Evolutionary conservation across 1,140 invertebrate species (phyloP), one percentile per base, ranked within the genome.

Genomic region (Panulirus ornatus): DNA sequence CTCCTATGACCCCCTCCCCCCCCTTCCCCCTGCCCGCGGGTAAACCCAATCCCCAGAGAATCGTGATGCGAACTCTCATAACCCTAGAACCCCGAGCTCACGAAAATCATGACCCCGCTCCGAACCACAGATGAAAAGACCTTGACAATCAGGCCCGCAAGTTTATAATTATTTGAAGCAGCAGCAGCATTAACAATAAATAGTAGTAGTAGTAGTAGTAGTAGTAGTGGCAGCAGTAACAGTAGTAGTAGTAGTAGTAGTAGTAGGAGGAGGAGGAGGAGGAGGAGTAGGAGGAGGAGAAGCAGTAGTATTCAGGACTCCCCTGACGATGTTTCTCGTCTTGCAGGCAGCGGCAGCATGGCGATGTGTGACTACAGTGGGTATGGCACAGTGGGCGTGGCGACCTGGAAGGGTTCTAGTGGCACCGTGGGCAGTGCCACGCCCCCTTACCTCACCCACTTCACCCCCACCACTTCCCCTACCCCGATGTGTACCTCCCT

Each of bases 381-480:
- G 16, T 90, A 87, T 36, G 66, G 87, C n/a, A 89, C 76, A n/a
- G 16, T 38, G 44, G 63, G 76, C 71, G 85, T 70, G 63, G 63
- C 58, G 47, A 75, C 88, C 1, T 91, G 84, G 92, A 75, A 85
- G 42, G 76, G 86, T 8, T 70, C 42, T 75, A 70, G 71, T 79
- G 47, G 63, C 1, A 70, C 36, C 22, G 88, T 84, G 71, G 88
- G 88, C n/a, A 75, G 85, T 51, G 87, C 91, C n/a, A 85, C 92
- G 40, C 79, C 91, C n/a, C 76, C 90, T 14, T 91, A 93, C 71
- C 86, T 92, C 84, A 71, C 92, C 91, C 51, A 91, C 92, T 79
- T 92, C 92, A 34, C 92, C 92, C 58, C 92, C 92, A 66, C 92
- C 92, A 51, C 88, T 90, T 92, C 90, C 40, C 86, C 90, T 6